These are phyloP conservation scores for Stegostoma tigrinum DNA, from an alignment of 2,113 vertebrate species.

Conservation along the genomic window DNA sequence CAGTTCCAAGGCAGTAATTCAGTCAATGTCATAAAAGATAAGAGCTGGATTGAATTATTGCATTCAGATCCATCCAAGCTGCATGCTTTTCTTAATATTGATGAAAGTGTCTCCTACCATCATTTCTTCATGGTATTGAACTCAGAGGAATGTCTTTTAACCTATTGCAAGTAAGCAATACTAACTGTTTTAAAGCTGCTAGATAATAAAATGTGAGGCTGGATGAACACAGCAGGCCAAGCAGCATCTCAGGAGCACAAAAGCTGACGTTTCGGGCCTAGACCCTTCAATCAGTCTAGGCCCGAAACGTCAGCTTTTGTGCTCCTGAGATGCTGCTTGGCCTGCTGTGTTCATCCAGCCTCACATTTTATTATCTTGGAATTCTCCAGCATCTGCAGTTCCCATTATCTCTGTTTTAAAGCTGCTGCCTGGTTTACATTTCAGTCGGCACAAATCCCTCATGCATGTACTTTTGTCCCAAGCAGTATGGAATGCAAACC, in stretches of 20 bases:
- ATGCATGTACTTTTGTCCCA: neutral
- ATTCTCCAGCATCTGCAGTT: no score
- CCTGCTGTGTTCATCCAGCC: no score
- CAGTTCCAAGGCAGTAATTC: constrained; percentile 6
- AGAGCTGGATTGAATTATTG: neutral
- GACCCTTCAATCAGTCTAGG: no score
- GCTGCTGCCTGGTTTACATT: neutral
- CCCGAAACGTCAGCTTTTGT: no score
- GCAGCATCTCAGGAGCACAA: no score
- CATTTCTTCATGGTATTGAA: neutral
- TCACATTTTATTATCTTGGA: no score
- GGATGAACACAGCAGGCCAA: no score
- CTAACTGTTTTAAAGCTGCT: neutral
- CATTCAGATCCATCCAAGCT: neutral
- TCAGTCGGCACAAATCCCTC: neutral
- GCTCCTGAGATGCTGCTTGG: no score
- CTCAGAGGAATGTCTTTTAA: neutral
- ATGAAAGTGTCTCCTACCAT: neutral
- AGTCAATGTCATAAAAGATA: neutral
- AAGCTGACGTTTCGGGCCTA: no score
- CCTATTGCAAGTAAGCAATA: neutral
- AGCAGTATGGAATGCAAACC: neutral
- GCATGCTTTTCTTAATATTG: neutral
- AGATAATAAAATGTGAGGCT: no score
- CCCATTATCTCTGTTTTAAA: neutral